Base-by-base conservation (phyloP, 2,888 invertebrate genomes). In the Anorthoa munda region DNA sequence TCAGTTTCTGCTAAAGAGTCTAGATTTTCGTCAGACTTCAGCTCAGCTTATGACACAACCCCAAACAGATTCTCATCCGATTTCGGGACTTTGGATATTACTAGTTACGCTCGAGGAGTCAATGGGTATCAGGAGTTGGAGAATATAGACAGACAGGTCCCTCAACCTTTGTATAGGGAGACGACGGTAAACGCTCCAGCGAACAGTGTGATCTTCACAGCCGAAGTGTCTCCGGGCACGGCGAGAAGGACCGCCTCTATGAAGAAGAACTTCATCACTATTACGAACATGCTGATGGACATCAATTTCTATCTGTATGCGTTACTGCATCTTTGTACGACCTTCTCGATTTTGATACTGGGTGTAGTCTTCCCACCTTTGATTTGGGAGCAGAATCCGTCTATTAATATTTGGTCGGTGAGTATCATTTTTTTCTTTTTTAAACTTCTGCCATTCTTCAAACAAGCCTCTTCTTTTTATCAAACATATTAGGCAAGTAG, bases 291-390 rank as follows among this genome's bases (percentile, higher is more conserved):
- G 94, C 84, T 96, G 50, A 79, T 89, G 50, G 96, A 96, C 81
- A 71, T 95, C 1, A 95, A 96, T 68, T 97, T 97, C 90, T 97
- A 97, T 86, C 92, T 97, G 80, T 97, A 97, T 68, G 94, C 97
- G 4, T 83, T 97, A 55, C 91, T 97, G 66, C 95, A 97, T 81
- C 87, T 97, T 45, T 96, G 96, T 59, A 96, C 96, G 2, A 97
- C 97, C 31, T 97, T 95, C 86, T 97, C 97, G 0, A 90, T 95
- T 39, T 92, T 97, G 60, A 90, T 97, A 1, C 93, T 97, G 68
- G 97, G 96, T 50, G 90, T 97, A 0, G 86, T 97, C 39, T 97
- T 97, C 87, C 97, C 97, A 0, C 93, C 95, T 31, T 93, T 96
- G 82, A 90, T 97, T 63, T 97, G 95, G 93, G 93, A 94, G 77